phyloP scores from a whole-genome alignment of 2,113 vertebrate genomes.

The Ophthalmotilapia sp. region DNA sequence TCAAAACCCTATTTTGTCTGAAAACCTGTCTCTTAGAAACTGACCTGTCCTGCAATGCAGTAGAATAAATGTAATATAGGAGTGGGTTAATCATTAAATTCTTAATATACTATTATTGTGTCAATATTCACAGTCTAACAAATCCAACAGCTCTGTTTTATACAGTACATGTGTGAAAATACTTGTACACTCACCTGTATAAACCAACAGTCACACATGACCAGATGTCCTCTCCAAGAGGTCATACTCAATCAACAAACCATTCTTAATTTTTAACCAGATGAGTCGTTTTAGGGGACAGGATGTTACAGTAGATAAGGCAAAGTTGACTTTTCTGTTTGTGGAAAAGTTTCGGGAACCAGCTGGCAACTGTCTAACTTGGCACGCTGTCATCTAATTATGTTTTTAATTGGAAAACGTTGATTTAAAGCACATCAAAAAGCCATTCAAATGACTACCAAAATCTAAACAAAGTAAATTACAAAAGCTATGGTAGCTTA shows the following conservation, averaged over 20 bases:
- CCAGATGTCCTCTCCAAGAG: background rate
- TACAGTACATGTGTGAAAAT: background rate
- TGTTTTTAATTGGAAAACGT: background rate
- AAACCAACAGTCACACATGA: background rate
- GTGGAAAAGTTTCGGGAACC: background rate
- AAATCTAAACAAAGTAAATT: background rate
- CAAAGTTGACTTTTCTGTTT: background rate
- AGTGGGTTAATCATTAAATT: background rate
- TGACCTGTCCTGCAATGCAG: background rate
- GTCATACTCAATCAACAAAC: background rate
- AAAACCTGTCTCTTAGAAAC: background rate
- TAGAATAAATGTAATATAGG: background rate
- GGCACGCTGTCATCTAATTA: background rate
- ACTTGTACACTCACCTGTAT: background rate
- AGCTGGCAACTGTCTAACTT: background rate
- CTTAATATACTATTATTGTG: background rate
- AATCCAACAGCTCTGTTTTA: background rate
- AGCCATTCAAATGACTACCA: background rate
- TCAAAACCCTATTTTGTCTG: background rate
- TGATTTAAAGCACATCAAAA: background rate
- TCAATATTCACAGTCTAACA: background rate
- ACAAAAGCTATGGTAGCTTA: background rate
- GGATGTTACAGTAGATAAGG: background rate
- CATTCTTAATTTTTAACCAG: constrained; percentile 1
- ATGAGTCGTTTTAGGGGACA: background rate